phyloP scores from a whole-genome alignment of 2,888 invertebrate species.

The Orthonevra nobilis region DNA sequence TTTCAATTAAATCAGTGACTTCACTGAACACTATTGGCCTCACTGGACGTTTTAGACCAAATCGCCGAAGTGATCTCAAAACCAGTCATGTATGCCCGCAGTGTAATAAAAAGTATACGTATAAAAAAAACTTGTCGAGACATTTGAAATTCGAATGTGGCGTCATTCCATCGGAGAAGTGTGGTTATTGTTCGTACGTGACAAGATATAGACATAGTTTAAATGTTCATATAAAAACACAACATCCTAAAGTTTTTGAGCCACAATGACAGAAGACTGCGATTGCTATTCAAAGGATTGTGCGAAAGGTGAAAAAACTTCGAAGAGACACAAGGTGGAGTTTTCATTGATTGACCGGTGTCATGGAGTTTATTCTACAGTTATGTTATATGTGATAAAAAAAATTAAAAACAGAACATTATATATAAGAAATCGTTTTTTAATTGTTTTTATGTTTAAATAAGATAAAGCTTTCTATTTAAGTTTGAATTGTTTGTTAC shows the following conservation, averaged over 20 bases:
- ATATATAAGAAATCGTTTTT: constrained; percentile 45
- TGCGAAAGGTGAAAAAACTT: neutral
- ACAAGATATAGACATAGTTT: constrained; percentile 82
- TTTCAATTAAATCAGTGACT: constrained; percentile 79
- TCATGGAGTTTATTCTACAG: constrained; percentile 20
- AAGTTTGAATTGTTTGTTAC: no score
- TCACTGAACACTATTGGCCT: constrained; percentile 76
- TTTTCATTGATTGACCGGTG: constrained; percentile 5
- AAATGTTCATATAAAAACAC: constrained; percentile 80
- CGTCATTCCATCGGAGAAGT: constrained; percentile 82
- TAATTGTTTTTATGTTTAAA: constrained; percentile 16
- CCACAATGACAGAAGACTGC: constrained; percentile 29
- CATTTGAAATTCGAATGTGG: constrained; percentile 83
- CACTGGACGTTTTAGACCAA: constrained; percentile 61
- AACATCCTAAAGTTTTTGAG: constrained; percentile 75
- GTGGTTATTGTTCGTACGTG: constrained; percentile 81
- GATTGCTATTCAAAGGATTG: neutral
- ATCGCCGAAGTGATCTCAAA: constrained; percentile 20
- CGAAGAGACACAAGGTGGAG: constrained; percentile 2
- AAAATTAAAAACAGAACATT: constrained; percentile 5
- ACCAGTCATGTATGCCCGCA: constrained; percentile 80
- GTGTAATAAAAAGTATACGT: constrained; percentile 83
- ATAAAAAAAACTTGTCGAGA: constrained; percentile 82
- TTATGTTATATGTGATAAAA: constrained; percentile 13
- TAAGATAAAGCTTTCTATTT: neutral